Evolutionary conservation across 2,113 vertebrate species (phyloP).

Genomic region (Cyanoramphus novaezelandiae): DNA sequence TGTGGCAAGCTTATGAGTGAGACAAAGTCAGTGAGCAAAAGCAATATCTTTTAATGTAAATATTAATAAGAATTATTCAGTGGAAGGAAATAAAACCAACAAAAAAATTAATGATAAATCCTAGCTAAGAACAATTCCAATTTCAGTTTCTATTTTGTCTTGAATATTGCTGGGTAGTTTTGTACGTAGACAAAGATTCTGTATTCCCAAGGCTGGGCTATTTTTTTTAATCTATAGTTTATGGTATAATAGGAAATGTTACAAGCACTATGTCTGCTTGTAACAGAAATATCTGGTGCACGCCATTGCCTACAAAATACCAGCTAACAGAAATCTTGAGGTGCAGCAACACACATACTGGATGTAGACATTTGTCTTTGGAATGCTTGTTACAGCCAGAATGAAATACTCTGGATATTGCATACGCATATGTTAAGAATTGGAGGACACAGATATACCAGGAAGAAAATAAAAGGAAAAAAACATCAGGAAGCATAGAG

Average conservation of each 20-base stretch:
- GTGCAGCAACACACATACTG: rapidly evolving
- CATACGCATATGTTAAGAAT: not conserved
- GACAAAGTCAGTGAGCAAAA: not conserved
- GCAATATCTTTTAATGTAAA: not conserved
- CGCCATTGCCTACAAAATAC: not conserved
- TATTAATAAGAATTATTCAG: not conserved
- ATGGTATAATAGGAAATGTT: not conserved
- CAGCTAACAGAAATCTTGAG: not conserved
- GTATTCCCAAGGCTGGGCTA: not conserved
- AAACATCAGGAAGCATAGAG: not conserved
- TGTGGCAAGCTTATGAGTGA: not conserved
- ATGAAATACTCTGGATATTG: not conserved
- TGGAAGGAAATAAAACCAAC: rapidly evolving
- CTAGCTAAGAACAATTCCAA: not conserved
- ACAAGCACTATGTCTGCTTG: not conserved
- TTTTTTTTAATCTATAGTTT: not conserved
- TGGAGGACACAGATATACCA: rapidly evolving
- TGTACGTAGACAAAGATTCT: not conserved
- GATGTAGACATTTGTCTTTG: not conserved
- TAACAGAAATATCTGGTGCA: not conserved
- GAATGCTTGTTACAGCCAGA: not conserved
- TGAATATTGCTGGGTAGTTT: rapidly evolving
- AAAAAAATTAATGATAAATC: not conserved
- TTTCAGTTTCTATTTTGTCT: not conserved
- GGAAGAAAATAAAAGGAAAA: not conserved